A percentile compares a stretch with the other conserved stretches of the same genome.
phyloP scores from a whole-genome alignment of 1,140 invertebrate species.

The Anastrepha obliqua region DNA sequence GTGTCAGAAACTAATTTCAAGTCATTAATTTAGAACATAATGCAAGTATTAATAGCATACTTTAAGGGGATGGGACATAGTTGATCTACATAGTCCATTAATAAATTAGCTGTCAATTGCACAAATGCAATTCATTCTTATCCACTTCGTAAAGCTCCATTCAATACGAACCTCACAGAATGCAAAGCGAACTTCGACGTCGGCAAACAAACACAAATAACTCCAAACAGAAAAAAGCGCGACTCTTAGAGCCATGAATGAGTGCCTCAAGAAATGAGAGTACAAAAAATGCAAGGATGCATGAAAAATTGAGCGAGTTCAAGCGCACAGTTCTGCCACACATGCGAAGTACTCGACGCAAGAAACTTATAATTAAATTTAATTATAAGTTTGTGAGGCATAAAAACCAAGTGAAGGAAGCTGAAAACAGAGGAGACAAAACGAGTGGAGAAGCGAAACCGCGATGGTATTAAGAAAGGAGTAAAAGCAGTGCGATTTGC shows the following conservation, averaged over 20 bases:
- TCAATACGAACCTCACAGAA: no score
- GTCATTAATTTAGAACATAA: neutral
- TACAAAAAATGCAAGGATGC: neutral
- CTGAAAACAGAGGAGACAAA: neutral
- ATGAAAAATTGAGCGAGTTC: constrained; percentile 15
- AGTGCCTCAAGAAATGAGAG: neutral
- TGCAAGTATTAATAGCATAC: neutral
- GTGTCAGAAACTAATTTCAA: no score
- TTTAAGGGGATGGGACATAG: neutral
- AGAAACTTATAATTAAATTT: constrained; percentile 44
- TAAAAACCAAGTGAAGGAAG: neutral
- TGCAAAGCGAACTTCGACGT: no score
- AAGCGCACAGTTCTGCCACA: neutral
- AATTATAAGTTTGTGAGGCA: constrained; percentile 34
- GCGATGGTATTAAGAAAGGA: neutral
- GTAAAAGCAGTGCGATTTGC: neutral
- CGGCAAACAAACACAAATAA: neutral
- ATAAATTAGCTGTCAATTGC: constrained; percentile 15
- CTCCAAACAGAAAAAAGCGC: neutral
- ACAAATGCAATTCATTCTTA: neutral
- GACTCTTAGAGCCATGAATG: neutral
- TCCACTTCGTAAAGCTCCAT: neutral
- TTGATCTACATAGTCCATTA: neutral
- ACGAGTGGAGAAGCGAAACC: neutral
- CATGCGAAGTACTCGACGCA: neutral